These are phyloP conservation scores for Cantharis flavilabris DNA, from an alignment of 2,888 invertebrate species.

Conservation along the genomic window DNA sequence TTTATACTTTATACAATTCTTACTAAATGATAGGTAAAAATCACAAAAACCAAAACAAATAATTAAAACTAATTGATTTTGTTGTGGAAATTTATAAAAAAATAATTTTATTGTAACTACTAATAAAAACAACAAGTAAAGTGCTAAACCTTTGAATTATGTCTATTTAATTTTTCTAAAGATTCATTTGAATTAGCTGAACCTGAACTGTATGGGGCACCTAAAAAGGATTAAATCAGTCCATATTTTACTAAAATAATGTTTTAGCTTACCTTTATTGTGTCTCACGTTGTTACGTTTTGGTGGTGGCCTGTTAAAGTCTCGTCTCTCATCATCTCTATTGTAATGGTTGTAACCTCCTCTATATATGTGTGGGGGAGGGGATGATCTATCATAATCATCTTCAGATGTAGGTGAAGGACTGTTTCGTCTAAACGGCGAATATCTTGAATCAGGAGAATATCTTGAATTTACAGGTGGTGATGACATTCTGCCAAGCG, in stretches of 20 bases:
- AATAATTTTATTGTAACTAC: constrained; percentile 5
- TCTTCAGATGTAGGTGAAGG: constrained; percentile 64
- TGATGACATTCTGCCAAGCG: constrained; percentile 61
- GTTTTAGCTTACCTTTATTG: constrained; percentile 43
- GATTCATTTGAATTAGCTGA: constrained; percentile 67
- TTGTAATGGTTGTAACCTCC: constrained; percentile 51
- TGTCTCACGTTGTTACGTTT: constrained; percentile 44
- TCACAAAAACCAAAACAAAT: not conserved
- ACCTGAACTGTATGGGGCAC: constrained; percentile 60
- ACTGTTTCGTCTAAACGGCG: constrained; percentile 64
- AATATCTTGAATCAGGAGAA: constrained; percentile 57
- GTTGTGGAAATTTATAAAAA: not conserved
- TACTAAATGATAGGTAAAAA: constrained; percentile 1
- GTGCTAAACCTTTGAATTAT: constrained; percentile 47
- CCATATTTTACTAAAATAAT: not conserved
- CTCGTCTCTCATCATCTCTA: constrained; percentile 46
- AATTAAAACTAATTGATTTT: not conserved
- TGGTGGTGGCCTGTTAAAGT: constrained; percentile 46
- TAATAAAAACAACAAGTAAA: constrained; percentile 39
- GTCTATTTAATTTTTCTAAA: constrained; percentile 51
- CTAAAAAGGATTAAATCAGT: constrained; percentile 46
- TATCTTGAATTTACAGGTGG: constrained; percentile 60
- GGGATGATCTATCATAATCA: constrained; percentile 69
- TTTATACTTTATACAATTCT: constrained; percentile 25
- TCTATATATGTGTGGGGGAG: constrained; percentile 56